Percentiles rank a stretch among this genome's conserved stretches.
These are phyloP conservation scores for Spinus olivaceus DNA, from an alignment of 2,797 vertebrate genomes.

Conservation along the genomic window DNA sequence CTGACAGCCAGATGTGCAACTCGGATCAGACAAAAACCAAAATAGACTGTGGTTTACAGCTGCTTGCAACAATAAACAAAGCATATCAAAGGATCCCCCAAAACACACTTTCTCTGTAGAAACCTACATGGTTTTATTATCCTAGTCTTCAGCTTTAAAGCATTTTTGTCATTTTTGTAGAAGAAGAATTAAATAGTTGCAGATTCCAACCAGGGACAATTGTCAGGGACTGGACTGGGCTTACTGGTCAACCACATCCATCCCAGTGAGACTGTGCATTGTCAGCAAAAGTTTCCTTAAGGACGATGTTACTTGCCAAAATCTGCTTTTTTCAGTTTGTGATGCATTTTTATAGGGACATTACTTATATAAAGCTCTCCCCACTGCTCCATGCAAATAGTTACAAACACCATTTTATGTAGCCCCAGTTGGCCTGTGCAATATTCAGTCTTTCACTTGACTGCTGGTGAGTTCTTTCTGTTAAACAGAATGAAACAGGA, in stretches of 20 bases:
- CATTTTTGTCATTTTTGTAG: constrained; percentile 59
- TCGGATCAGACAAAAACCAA: constrained; percentile 32
- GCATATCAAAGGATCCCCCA: constrained; percentile 17
- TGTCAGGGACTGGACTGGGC: neutral
- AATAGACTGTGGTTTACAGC: constrained; percentile 60
- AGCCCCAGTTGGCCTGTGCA: neutral
- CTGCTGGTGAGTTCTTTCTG: neutral
- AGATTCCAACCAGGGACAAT: constrained; percentile 49
- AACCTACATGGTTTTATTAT: constrained; percentile 57
- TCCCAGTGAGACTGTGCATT: neutral
- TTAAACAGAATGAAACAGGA: neutral
- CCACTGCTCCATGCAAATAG: neutral
- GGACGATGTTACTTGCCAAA: constrained; percentile 28
- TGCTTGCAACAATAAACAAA: constrained; percentile 61
- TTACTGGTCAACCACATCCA: constrained; percentile 58
- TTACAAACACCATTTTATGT: neutral
- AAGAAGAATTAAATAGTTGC: constrained; percentile 32
- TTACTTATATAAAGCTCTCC: neutral
- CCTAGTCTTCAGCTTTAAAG: constrained; percentile 55
- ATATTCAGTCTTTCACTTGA: neutral
- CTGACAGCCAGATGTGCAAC: constrained; percentile 34
- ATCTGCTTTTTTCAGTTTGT: constrained; percentile 30
- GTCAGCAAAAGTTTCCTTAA: constrained; percentile 50
- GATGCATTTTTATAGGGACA: neutral
- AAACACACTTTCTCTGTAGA: constrained; percentile 43